Percentiles rank a stretch among this genome's conserved stretches.
Conservation (phyloP, 2,888 invertebrate species). For the Acanthacorydalis orientalis region DNA sequence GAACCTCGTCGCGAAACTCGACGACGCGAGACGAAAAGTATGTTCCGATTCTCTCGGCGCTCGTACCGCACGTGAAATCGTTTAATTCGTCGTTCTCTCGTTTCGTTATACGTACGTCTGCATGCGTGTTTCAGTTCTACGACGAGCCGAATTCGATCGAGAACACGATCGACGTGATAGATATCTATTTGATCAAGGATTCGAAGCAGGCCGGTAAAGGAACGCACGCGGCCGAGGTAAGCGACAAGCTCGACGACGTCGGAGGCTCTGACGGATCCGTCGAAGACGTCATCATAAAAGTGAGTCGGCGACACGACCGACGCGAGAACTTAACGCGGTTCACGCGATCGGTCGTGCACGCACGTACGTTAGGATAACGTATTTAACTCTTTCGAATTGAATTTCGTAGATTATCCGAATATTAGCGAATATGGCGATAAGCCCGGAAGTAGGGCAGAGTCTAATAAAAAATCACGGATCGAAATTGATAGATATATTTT, state of each 20-base stretch:
- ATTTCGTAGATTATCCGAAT: slow-evolving; percentile 50
- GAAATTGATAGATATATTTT: slow-evolving; percentile 24
- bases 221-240: slow-evolving; percentile 17
- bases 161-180: slow-evolving; percentile 31
- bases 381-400: slow-evolving; percentile 1
- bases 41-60: slow-evolving; percentile 7
- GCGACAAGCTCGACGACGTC: slow-evolving; percentile 27
- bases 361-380: slow-evolving; percentile 17
- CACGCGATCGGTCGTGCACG: no score
- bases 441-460: slow-evolving; percentile 54
- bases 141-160: slow-evolving; percentile 36
- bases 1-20: slow-evolving; percentile 66
- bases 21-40: slow-evolving; percentile 47
- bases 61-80: background rate
- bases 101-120: slow-evolving; percentile 2
- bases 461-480: slow-evolving; percentile 30
- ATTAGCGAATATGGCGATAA: slow-evolving; percentile 70
- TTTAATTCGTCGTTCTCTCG: background rate
- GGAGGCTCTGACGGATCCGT: slow-evolving; percentile 35
- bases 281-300: slow-evolving; percentile 55
- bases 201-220: slow-evolving; percentile 18
- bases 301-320: slow-evolving; percentile 20
- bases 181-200: slow-evolving; percentile 31
- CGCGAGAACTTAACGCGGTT: no score
- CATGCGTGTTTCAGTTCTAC: slow-evolving; percentile 23